Percentiles rank a stretch among this genome's conserved stretches.
Evolutionary conservation across 2,113 vertebrate genomes (phyloP).

Genomic region (Vulpes vulpes): DNA sequence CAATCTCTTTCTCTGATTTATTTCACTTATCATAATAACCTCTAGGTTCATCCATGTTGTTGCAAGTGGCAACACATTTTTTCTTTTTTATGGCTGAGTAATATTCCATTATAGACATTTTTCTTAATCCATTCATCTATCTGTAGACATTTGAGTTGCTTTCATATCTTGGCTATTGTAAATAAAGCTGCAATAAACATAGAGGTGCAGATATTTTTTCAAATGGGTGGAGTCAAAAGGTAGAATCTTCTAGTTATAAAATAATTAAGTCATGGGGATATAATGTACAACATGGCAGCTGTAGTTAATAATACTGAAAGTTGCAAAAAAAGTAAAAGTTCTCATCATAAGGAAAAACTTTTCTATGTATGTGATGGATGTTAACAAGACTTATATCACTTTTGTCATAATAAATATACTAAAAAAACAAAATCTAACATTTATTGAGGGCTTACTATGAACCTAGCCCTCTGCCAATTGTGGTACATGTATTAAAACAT

Average conservation of each 20-base stretch:
- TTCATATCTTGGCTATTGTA: not conserved
- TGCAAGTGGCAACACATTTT: not conserved
- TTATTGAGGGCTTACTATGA: not conserved
- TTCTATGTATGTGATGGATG: not conserved
- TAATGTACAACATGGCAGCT: not conserved
- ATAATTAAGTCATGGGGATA: not conserved
- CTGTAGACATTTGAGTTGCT: not conserved
- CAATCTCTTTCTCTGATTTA: not conserved
- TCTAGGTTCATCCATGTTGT: not conserved
- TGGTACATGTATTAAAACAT: not conserved
- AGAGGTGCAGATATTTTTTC: not conserved
- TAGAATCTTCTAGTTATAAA: not conserved
- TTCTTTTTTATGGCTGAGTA: not conserved
- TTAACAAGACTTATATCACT: not conserved
- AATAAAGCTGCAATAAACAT: not conserved
- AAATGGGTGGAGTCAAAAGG: not conserved
- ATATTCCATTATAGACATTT: not conserved
- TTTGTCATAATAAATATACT: not conserved
- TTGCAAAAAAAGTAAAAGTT: not conserved
- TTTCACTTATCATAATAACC: not conserved
- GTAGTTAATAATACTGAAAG: not conserved
- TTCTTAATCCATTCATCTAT: not conserved
- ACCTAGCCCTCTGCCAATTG: not conserved
- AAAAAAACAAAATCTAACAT: not conserved
- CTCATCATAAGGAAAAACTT: not conserved